phyloP scores from a whole-genome alignment of 2,797 vertebrate species.

The Sylvia borin region DNA sequence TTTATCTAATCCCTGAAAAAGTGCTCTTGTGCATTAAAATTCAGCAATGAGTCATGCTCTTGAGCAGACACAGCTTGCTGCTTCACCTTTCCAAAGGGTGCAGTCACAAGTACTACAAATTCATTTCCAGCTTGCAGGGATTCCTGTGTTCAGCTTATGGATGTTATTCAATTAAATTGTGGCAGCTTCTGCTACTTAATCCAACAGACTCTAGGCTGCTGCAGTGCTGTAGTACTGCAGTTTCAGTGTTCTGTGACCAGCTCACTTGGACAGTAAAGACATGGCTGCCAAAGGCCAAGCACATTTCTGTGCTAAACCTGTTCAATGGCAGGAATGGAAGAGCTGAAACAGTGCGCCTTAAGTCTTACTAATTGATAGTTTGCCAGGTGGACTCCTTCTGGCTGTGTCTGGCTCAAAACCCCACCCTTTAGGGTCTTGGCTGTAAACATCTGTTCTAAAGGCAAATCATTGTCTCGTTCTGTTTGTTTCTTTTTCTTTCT shows the following conservation, averaged over 20 bases:
- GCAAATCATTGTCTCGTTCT: constrained; percentile 46
- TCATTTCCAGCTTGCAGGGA: not conserved
- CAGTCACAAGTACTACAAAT: not conserved
- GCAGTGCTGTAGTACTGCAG: not conserved
- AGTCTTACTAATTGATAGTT: not conserved
- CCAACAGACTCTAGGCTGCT: not conserved
- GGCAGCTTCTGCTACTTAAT: not conserved
- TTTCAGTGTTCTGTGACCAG: not conserved
- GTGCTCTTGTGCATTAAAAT: not conserved
- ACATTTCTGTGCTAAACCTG: not conserved
- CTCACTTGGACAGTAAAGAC: not conserved
- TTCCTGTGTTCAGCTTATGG: not conserved
- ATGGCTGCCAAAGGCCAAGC: not conserved
- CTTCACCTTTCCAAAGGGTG: not conserved
- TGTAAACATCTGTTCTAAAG: constrained; percentile 51
- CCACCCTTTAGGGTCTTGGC: not conserved
- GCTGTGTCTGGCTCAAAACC: not conserved
- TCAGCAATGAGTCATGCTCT: not conserved
- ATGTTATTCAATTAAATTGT: not conserved
- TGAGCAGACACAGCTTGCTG: not conserved
- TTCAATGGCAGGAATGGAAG: not conserved
- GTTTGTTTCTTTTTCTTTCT: constrained; percentile 6
- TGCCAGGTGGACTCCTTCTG: not conserved
- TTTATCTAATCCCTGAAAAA: not conserved
- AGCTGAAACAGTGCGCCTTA: not conserved